A percentile compares a stretch with the other conserved stretches of the same genome.
These are phyloP conservation scores for Andrena fulva DNA, from an alignment of 2,888 invertebrate species.

Conservation along the genomic window DNA sequence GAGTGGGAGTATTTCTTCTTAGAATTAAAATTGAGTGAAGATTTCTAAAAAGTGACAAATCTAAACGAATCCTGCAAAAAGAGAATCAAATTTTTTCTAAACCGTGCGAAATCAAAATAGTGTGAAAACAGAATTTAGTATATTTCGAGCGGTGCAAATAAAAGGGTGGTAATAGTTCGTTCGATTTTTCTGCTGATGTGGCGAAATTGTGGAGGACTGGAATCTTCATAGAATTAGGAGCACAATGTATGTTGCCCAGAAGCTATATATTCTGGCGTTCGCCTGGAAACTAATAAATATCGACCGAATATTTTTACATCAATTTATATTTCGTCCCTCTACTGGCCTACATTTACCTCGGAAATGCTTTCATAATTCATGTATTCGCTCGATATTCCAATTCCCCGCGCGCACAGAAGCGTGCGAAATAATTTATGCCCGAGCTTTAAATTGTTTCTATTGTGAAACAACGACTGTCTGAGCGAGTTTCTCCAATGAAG, in stretches of 20 bases:
- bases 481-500: background rate
- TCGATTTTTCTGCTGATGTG: too few relatives aligned
- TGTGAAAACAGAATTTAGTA: too few relatives aligned
- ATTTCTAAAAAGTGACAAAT: too few relatives aligned
- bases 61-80: too few relatives aligned
- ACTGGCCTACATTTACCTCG: slow-evolving; percentile 9
- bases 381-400: slow-evolving; percentile 24
- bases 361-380: slow-evolving; percentile 28
- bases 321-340: slow-evolving; percentile 4
- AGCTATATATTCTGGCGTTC: background rate
- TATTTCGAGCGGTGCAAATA: too few relatives aligned
- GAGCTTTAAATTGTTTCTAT: background rate
- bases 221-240: background rate
- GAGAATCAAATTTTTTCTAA: too few relatives aligned
- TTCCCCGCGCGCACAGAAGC: background rate
- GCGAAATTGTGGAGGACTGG: background rate
- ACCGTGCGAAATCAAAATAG: too few relatives aligned
- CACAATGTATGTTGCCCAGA: background rate
- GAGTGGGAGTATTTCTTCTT: too few relatives aligned
- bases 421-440: slow-evolving; percentile 32
- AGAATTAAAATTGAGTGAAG: too few relatives aligned
- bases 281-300: background rate
- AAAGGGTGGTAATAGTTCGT: too few relatives aligned
- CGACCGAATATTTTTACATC: background rate
- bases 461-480: background rate